Base-by-base conservation (phyloP, 2,888 invertebrate species). In the Anorthoa munda region DNA sequence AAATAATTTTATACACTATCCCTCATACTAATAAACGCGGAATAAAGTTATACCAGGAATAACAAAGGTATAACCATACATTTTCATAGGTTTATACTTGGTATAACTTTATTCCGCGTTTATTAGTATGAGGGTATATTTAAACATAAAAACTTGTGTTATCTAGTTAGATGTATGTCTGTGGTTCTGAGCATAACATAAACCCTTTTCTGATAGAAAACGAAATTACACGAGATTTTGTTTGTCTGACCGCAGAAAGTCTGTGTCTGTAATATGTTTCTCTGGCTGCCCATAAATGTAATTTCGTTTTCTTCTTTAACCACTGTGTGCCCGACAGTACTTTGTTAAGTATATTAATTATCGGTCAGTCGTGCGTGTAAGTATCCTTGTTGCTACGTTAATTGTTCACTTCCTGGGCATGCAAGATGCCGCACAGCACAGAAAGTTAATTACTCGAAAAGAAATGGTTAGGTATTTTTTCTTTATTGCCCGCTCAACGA, bases 321-420 rank as follows among this genome's bases (percentile, higher is more conserved):
- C 46, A 12, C 13, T 56, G 15, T 60, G 50, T 58, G 23, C 2
- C 39, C 18, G 56, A 21, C 51, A 69, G 48, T 46, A 77, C 56
- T 23, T 60, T 17, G 61, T 77, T 61, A 77, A 68, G 48, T 67
- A 61, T 77, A 75, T 67, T 71, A 80, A 80, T 68, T 66, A 71
- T 84, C 68, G 63, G 46, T 18, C 48, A 75, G 67, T 74, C 53
- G 77, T 71, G 70, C 74, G 72, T 75, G 82, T 77, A 72, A 77
- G 72, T 82, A 75, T 77, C 67, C 78, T 72, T 70, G 70, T 77
- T 77, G 56, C 67, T 72, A 85, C 83, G 77, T 72, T 83, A 83
- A 83, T 85, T 83, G 82, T 60, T 65, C 64, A 59, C 66, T 85
- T 83, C 85, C 83, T 75, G 70, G 61, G 61, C 69, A 81, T 73